phyloP scores from a whole-genome alignment of 2,888 invertebrate species.

The Subacronicta megacephala region DNA sequence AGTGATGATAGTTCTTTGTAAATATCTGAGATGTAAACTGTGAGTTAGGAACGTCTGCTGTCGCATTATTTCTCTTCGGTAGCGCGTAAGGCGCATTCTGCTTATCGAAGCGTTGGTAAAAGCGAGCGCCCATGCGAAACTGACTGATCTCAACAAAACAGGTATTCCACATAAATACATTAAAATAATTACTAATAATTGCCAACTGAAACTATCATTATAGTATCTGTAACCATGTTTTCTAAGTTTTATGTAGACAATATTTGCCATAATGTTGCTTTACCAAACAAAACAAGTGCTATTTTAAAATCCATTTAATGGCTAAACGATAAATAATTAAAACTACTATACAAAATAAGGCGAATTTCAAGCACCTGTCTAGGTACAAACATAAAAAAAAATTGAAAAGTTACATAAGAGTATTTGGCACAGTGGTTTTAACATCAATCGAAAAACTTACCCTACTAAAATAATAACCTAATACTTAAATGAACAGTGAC shows the following conservation, averaged over 20 bases:
- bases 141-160: slow-evolving; percentile 68
- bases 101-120: slow-evolving; percentile 81
- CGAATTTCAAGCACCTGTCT: slow-evolving; percentile 16
- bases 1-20: slow-evolving; percentile 23
- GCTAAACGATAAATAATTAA: slow-evolving; percentile 57
- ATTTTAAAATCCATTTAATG: slow-evolving; percentile 53
- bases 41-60: slow-evolving; percentile 18
- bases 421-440: slow-evolving; percentile 49
- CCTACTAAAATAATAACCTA: slow-evolving; percentile 2
- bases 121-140: slow-evolving; percentile 81
- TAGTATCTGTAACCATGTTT: slow-evolving; percentile 20
- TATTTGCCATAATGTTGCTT: slow-evolving; percentile 2
- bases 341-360: slow-evolving; percentile 59
- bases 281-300: slow-evolving; percentile 21
- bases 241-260: slow-evolving; percentile 6
- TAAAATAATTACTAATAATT: slow-evolving; percentile 36
- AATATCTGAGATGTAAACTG: slow-evolving; percentile 40
- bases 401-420: slow-evolving; percentile 10
- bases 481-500: slow-evolving; percentile 13
- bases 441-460: slow-evolving; percentile 39
- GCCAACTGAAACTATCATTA: slow-evolving; percentile 30
- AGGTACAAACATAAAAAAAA: slow-evolving; percentile 1
- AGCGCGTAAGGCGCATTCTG: slow-evolving; percentile 67
- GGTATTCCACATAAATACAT: slow-evolving; percentile 46
- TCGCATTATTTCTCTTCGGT: slow-evolving; percentile 36